A percentile compares a stretch with the other conserved stretches of the same genome.
Evolutionary conservation across 2,113 vertebrate species (phyloP).

Genomic region (Ahaetulla prasina): DNA sequence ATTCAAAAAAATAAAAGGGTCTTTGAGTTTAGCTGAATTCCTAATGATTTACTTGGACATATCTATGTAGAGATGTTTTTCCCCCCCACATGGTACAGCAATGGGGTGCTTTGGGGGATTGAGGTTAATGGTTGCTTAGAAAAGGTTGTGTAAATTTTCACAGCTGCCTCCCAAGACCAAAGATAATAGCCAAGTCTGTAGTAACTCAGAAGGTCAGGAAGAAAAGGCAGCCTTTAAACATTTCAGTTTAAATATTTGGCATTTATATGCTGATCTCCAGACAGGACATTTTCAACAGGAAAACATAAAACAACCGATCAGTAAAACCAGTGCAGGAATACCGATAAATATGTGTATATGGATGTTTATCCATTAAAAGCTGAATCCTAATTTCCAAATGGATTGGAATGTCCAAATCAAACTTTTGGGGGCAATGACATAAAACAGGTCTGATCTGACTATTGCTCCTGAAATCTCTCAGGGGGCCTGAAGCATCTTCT

Average conservation of each 20-base stretch:
- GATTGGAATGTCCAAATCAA: not conserved
- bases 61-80: not conserved
- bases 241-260: not conserved
- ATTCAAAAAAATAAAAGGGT: not conserved
- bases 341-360: not conserved
- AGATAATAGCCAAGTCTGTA: not conserved
- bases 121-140: not conserved
- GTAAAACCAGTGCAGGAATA: not conserved
- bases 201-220: not conserved
- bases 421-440: not conserved
- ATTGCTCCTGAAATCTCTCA: not conserved
- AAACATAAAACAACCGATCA: not conserved
- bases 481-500: not conserved
- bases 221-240: not conserved
- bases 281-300: not conserved
- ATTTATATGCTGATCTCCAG: no score
- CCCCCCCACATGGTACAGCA: not conserved
- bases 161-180: not conserved
- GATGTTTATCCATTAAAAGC: not conserved
- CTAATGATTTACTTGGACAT: not conserved
- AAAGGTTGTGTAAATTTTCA: not conserved
- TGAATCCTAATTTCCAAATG: not conserved
- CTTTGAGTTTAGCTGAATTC: not conserved
- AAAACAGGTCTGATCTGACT: not conserved
- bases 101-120: not conserved